Evolutionary conservation across 2,797 vertebrate species (phyloP).

Genomic region (Hydrolagus colliei): DNA sequence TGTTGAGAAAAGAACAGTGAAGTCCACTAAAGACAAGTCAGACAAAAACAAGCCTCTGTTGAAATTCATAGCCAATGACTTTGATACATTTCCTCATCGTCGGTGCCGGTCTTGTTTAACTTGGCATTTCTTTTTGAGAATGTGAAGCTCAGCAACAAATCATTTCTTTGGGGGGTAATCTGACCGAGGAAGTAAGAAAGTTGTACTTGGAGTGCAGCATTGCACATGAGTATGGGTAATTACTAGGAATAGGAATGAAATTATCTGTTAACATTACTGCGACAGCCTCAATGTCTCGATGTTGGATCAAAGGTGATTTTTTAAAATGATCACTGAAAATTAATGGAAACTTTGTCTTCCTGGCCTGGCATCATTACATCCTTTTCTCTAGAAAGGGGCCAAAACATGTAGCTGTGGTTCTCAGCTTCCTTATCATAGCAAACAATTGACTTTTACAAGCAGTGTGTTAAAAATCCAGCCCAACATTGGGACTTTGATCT

Average conservation of each 20-base stretch:
- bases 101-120: background rate
- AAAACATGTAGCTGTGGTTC: background rate
- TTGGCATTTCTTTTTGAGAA: background rate
- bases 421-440: background rate
- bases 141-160: background rate
- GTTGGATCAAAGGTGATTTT: slow-evolving; percentile 17
- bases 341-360: slow-evolving; percentile 1
- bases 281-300: background rate
- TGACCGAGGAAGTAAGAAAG: background rate
- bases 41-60: background rate
- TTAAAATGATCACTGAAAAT: slow-evolving; percentile 14
- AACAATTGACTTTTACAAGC: slow-evolving; percentile 24
- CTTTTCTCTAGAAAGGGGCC: background rate
- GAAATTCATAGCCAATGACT: background rate
- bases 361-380: slow-evolving; percentile 1
- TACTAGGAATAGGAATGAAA: too few relatives aligned
- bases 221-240: background rate
- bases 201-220: background rate
- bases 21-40: background rate
- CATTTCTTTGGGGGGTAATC: background rate
- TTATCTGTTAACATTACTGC: too few relatives aligned
- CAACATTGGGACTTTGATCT: too few relatives aligned
- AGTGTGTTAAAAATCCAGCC: background rate
- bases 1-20: background rate
- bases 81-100: background rate